phyloP scores from a whole-genome alignment of 2,888 invertebrate species.

The Caenorhabditis afra region DNA sequence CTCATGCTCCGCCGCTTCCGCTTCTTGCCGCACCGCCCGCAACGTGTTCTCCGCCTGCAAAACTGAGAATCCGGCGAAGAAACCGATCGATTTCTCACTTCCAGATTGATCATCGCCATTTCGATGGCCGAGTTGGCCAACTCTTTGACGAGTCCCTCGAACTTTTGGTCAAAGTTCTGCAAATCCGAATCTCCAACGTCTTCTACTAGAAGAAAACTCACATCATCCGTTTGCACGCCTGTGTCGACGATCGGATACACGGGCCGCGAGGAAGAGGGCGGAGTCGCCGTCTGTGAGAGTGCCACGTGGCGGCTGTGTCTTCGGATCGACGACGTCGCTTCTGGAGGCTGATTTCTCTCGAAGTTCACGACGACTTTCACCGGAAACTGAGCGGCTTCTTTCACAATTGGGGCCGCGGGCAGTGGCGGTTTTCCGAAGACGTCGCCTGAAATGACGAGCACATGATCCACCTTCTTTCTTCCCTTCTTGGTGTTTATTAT shows the following conservation, averaged over 20 bases:
- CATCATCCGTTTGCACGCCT: constrained; percentile 66
- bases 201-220: constrained; percentile 14
- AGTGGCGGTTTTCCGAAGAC: too few relatives aligned
- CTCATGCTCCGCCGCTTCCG: constrained; percentile 50
- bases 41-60: constrained; percentile 50
- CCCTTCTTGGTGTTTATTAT: too few relatives aligned
- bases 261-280: constrained; percentile 53
- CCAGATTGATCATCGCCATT: constrained; percentile 51
- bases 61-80: neutral
- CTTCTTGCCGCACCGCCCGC: constrained; percentile 32
- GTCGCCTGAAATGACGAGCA: too few relatives aligned
- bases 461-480: too few relatives aligned
- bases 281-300: constrained; percentile 56
- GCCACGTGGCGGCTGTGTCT: constrained; percentile 23
- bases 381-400: constrained; percentile 25
- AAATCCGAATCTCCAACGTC: neutral
- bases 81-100: constrained; percentile 21
- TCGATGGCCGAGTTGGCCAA: constrained; percentile 58
- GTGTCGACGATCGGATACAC: constrained; percentile 62
- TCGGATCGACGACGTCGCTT: neutral
- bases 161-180: constrained; percentile 61
- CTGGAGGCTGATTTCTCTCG: constrained; percentile 5
- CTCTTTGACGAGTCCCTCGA: constrained; percentile 60
- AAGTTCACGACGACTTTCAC: constrained; percentile 57
- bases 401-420: neutral